Base-by-base conservation (phyloP, 2,888 invertebrate genomes). In the Meandrusa payeni region DNA sequence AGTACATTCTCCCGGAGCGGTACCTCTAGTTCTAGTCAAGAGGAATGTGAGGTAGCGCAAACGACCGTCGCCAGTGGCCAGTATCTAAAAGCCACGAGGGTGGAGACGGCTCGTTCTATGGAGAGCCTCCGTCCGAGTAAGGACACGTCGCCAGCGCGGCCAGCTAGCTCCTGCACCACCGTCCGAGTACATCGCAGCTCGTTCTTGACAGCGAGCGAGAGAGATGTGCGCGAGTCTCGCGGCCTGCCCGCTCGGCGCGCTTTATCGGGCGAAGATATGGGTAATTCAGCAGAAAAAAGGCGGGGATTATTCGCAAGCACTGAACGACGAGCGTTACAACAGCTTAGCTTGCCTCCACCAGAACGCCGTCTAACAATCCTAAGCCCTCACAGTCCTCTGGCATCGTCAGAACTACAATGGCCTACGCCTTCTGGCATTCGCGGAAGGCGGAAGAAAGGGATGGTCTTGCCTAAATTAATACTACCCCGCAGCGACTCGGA, bases 371-470 rank as follows among this genome's bases (percentile, higher is more conserved):
- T 95, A 37, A 95, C 94, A 24, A 95, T 95, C 45, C 80, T 95
- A 45, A 95, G 95, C 55, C 93, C 94, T 0, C 94, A 93, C 69
- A 93, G 93, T 62, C 95, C 95, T 0, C 89, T 93, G 63, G 92
- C 93, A 45, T 41, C 49, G 3, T 88, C 90, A 50, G 94, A 94
- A 57, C 81, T 93, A 52, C 89, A 90, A 57, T 90, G 91, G 77
- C 87, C 91, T 36, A 73, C 89, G 20, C 89, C 90, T 41, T 77
- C 90, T 10, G 89, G 90, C 7, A 83, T 91, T 53, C 89, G 90
- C 55, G 90, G 89, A 17, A 83, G 93, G 45, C 86, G 93, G 64
- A 93, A 93, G 82, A 93, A 93, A 69, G 92, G 93, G 48, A 91
- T 93, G 78, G 91, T 93, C 54, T 81, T 93, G 62, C 93, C 93